Evolutionary conservation across 2,888 invertebrate genomes (phyloP), one percentile per base, ranked within the genome.

Genomic region (Anodontia alba): DNA sequence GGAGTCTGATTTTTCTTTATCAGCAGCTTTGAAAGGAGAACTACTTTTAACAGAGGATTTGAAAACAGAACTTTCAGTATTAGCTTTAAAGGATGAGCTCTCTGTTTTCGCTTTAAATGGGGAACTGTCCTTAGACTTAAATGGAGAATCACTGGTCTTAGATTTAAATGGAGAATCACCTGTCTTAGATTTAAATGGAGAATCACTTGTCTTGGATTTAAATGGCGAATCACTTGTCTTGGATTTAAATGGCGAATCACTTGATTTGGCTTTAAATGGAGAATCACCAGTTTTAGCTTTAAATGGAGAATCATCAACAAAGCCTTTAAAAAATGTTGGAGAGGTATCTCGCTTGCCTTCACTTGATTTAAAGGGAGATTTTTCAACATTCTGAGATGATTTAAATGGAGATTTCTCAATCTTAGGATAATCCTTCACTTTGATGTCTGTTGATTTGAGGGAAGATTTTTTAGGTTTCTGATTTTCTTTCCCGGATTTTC

Each of bases 11-110:
- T 29, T 31, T 2, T 62, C 62, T 33, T 33, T 62, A 62, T 62
- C 62, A 26, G 68, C 33, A 15, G 68, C 33, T 71, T 70, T 62
- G 57, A 72, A 66, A 26, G 42, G n/a, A 10, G 46, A 62, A 20
- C 29, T 46, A 31, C 42, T 67, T 29, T 54, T 66, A 36, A 46
- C 71, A 12, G 70, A n/a, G 23, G 85, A 73, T 73, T 83, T 83
- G 66, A 86, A 86, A 8, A 81, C 36, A 49, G 86, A 86, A 7
- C 78, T 77, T 68, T 81, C 86, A 54, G 68, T 79, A 46, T 70
- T 83, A 1, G 86, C 81, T 68, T 62, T 79, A 17, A 69, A 69
- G 23, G 69, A 29, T 26, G 69, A 69, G 29, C 67, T 67, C 29
- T 42, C 42, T 29, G 7, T 17, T 57, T 75, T 80, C 33, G 82